Evolutionary conservation across 2,113 vertebrate species (phyloP).

Genomic region (Odocoileus hemionus): DNA sequence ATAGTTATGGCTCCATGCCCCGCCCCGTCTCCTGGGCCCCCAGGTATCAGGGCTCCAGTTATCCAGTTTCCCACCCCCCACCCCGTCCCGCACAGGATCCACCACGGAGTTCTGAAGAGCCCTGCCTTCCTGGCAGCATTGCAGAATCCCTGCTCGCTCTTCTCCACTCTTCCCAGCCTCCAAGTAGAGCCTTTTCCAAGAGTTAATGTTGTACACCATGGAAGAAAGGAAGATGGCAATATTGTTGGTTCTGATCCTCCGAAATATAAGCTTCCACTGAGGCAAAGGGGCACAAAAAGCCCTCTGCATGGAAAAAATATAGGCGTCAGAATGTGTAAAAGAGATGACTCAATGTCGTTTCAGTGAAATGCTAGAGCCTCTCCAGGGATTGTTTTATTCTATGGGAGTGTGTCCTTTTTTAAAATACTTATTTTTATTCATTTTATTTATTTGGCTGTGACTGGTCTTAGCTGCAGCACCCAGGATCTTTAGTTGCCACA

Average conservation of each 20-base stretch:
- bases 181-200: background rate
- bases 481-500: background rate
- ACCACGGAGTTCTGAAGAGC: background rate
- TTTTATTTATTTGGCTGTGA: background rate
- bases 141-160: background rate
- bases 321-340: background rate
- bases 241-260: background rate
- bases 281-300: background rate
- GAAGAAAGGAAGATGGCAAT: background rate
- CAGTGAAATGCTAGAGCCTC: fast-evolving
- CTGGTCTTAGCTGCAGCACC: background rate
- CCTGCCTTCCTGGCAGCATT: background rate
- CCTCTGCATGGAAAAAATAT: background rate
- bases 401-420: fast-evolving
- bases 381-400: no score
- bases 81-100: background rate
- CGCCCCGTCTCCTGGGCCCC: background rate
- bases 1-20: background rate
- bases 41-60: fast-evolving
- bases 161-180: background rate
- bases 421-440: background rate
- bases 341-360: background rate
- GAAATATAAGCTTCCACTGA: background rate
- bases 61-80: background rate
- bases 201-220: background rate